Base-by-base conservation (phyloP, 2,888 invertebrate species). In the Deilephila porcellus region DNA sequence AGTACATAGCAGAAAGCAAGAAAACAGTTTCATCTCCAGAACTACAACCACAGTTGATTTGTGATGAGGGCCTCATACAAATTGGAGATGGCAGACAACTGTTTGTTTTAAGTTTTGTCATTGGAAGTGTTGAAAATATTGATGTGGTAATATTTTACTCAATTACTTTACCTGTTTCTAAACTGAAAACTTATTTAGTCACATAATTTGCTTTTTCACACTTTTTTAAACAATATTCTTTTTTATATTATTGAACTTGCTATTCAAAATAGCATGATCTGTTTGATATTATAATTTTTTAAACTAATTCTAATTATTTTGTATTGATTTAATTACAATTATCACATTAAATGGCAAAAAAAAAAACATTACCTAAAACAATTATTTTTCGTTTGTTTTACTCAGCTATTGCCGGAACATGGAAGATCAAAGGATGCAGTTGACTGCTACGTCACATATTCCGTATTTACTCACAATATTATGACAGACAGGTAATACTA, bases 21-120 rank as follows among this genome's bases (percentile, higher is more conserved):
- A 92, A 86, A 75, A 84, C 89, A 3, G 88, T 82, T 0, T 80
- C 89, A 0, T 85, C 90, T 0, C 84, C 85, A 0, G 91, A 93
- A 11, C 82, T 95, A 1, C 90, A 93, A 14, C 92, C 96, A 0
- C 90, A 88, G 71, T 86, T 95, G 73, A 77, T 95, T 1, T 94
- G 94, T 74, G 95, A 94, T 1, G 93, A 96, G 74, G 96, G 96
- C 0, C 93, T 94, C 71, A 95, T 96, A 73, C 94, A 95, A 77
- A 90, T 96, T 53, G 96, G 96, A 0, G 79, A 79, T 0, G 93
- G 92, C 0, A 89, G 86, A 53, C 88, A 95, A 17, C 82, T 91
- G 60, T 96, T 96, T 84, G 80, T 95, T 0, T 88, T 97, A 4
- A 95, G 93, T 77, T 91, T 97, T 45, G 90, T 95, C 52, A 94